Conservation (phyloP, 2,888 invertebrate genomes). For the Catocala fraxini region DNA sequence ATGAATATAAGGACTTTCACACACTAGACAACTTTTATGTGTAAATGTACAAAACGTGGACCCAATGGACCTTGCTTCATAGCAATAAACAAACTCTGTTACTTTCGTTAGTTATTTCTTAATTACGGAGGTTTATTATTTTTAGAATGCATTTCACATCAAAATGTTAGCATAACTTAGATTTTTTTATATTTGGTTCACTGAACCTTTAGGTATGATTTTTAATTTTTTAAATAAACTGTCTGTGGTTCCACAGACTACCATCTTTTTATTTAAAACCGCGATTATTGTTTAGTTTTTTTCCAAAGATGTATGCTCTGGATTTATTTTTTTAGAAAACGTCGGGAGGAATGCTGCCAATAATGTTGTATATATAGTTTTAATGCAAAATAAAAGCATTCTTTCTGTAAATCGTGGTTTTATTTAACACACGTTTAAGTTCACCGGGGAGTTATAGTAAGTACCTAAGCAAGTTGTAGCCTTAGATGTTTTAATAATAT, state of each 20-base stretch:
- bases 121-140: constrained; percentile 5
- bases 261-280: constrained; percentile 37
- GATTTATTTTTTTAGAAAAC: constrained; percentile 70
- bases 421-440: constrained; percentile 6
- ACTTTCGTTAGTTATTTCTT: constrained; percentile 5
- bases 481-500: too few relatives aligned
- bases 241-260: constrained; percentile 28
- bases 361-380: constrained; percentile 69
- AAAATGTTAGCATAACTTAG: constrained; percentile 14
- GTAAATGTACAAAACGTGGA: constrained; percentile 1
- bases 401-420: constrained; percentile 59
- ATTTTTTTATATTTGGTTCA: constrained; percentile 15
- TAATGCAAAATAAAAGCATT: constrained; percentile 68
- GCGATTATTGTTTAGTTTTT: constrained; percentile 56
- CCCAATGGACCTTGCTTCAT: neutral
- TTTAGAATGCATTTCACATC: constrained; percentile 28
- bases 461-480: too few relatives aligned
- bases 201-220: constrained; percentile 14
- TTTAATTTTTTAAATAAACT: constrained; percentile 25
- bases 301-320: constrained; percentile 72
- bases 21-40: neutral
- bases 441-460: too few relatives aligned
- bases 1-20: neutral
- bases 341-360: constrained; percentile 58
- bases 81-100: constrained; percentile 1